These are phyloP conservation scores for Sparus aurata DNA, from an alignment of 2,797 vertebrate species.

Conservation along the genomic window DNA sequence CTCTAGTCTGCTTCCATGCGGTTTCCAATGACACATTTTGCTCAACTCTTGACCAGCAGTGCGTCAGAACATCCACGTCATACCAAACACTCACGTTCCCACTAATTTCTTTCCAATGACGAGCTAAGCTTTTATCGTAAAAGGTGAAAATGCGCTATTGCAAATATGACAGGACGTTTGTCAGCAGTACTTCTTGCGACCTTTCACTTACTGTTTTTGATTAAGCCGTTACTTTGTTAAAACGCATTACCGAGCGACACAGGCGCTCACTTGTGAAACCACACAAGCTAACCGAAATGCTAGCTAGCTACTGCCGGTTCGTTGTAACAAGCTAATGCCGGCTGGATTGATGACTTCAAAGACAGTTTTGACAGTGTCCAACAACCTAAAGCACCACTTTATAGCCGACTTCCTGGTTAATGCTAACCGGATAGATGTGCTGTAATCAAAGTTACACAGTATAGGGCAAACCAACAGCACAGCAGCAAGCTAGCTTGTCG, in stretches of 20 bases:
- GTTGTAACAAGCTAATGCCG: constrained; percentile 51
- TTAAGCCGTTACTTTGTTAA: background rate
- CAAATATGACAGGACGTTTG: background rate
- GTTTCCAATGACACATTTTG: constrained; percentile 23
- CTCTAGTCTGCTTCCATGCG: background rate
- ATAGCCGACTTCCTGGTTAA: fast-evolving
- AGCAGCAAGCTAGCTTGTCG: constrained; percentile 20
- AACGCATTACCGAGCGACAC: background rate
- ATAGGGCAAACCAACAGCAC: fast-evolving
- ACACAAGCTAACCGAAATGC: constrained; percentile 36
- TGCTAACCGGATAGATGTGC: fast-evolving
- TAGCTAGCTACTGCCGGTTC: constrained; percentile 30
- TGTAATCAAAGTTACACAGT: background rate
- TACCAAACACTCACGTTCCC: constrained; percentile 9
- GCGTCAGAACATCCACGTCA: constrained; percentile 72
- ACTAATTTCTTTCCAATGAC: constrained; percentile 2
- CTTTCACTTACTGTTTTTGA: background rate
- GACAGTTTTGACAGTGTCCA: background rate
- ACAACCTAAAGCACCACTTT: background rate
- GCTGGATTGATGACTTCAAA: constrained; percentile 10
- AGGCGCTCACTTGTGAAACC: constrained; percentile 5
- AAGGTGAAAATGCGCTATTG: background rate
- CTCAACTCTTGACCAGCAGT: constrained; percentile 24
- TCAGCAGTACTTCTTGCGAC: fast-evolving
- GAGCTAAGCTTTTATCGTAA: background rate